Conservation (phyloP, 2,888 invertebrate species). For the Meteorus cinctellus region DNA sequence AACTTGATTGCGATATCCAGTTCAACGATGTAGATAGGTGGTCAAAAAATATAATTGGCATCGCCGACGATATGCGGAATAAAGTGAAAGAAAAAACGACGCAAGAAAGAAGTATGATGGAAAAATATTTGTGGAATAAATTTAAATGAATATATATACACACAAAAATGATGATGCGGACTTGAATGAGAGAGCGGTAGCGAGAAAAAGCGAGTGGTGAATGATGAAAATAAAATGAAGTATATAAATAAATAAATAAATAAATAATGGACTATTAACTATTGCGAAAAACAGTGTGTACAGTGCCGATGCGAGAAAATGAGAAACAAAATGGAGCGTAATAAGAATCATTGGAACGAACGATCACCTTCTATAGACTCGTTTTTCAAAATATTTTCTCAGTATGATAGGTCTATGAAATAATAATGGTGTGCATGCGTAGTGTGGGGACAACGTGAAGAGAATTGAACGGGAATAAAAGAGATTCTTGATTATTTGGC, state of each 20-base stretch:
- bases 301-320: slow-evolving; percentile 53
- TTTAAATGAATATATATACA: neutral
- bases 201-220: slow-evolving; percentile 25
- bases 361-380: slow-evolving; percentile 70
- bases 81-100: slow-evolving; percentile 36
- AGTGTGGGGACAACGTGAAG: neutral
- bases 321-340: neutral
- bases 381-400: slow-evolving; percentile 71
- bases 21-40: slow-evolving; percentile 55
- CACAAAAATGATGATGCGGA: slow-evolving; percentile 23
- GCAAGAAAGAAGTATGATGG: slow-evolving; percentile 31
- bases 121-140: slow-evolving; percentile 19
- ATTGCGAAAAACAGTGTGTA: slow-evolving; percentile 60
- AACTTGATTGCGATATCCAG: slow-evolving; percentile 58
- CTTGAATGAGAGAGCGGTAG: slow-evolving; percentile 30
- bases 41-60: neutral
- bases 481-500: neutral
- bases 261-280: slow-evolving; percentile 46
- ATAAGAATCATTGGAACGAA: slow-evolving; percentile 53
- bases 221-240: slow-evolving; percentile 35
- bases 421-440: slow-evolving; percentile 18
- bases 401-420: slow-evolving; percentile 67
- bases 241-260: slow-evolving; percentile 38
- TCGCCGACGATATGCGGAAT: slow-evolving; percentile 28
- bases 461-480: neutral